Percentiles rank a stretch among this genome's conserved stretches.
phyloP scores from a whole-genome alignment of 2,113 vertebrate genomes.

The Cephalopholis sonnerati region DNA sequence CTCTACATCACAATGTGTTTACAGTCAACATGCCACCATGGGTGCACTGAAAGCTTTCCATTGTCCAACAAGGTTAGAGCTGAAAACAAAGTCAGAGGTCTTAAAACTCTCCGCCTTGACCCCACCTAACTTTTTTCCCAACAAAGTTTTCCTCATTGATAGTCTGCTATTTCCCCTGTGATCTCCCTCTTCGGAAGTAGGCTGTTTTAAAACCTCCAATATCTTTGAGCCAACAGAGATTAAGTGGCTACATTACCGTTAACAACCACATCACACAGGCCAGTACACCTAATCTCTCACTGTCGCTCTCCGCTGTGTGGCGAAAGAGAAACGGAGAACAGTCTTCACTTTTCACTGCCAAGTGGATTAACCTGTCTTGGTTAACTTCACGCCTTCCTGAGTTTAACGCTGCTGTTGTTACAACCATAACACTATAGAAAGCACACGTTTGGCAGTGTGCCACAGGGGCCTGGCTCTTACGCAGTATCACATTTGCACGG shows the following conservation, averaged over 20 bases:
- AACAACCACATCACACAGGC: conserved; percentile 43
- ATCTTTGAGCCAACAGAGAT: conserved; percentile 43
- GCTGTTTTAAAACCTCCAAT: not conserved
- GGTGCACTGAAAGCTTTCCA: not conserved
- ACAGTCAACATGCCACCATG: conserved; percentile 7
- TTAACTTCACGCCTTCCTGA: conserved; percentile 27
- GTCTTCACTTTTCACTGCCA: conserved; percentile 39
- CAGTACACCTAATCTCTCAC: conserved; percentile 46
- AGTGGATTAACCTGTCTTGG: conserved; percentile 67
- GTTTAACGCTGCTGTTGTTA: conserved; percentile 3
- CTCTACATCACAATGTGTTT: conserved; percentile 43
- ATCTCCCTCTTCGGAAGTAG: conserved; percentile 4
- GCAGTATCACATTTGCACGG: not conserved
- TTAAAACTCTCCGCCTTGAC: not conserved
- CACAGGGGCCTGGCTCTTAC: not conserved
- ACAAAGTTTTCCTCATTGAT: not conserved
- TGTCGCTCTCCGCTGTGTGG: conserved; percentile 24
- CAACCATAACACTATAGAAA: conserved; percentile 11
- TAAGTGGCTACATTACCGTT: conserved; percentile 41
- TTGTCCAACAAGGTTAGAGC: not conserved
- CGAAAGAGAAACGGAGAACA: not conserved
- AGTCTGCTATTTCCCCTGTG: not conserved
- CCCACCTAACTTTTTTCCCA: not conserved
- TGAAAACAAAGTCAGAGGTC: not conserved
- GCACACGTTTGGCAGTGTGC: conserved; percentile 1